Evolutionary conservation across 2,888 invertebrate genomes (phyloP).

Genomic region (Lasioglossum calceatum): DNA sequence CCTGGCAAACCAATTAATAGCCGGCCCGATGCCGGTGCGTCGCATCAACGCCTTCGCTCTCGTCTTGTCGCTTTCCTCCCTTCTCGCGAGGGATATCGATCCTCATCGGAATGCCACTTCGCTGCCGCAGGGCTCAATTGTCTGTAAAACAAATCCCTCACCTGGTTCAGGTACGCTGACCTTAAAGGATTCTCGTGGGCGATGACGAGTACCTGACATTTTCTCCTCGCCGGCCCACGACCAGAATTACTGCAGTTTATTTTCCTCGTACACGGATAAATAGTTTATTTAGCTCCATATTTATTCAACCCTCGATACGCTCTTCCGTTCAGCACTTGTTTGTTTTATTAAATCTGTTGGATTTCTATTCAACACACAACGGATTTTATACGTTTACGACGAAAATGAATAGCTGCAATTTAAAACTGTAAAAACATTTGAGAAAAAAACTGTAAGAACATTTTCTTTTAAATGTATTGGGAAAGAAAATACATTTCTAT

Average conservation of each 20-base stretch:
- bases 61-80: slow-evolving; percentile 12
- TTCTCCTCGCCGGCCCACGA: background rate
- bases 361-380: too few species aligned
- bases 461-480: too few species aligned
- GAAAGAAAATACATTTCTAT: too few species aligned
- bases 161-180: background rate
- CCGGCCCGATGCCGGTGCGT: slow-evolving; percentile 33
- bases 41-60: slow-evolving; percentile 41
- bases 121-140: background rate
- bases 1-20: slow-evolving; percentile 65
- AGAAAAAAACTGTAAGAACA: too few species aligned
- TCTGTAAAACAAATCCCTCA: background rate
- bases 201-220: background rate
- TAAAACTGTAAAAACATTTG: too few species aligned
- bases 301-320: background rate
- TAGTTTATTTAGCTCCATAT: background rate
- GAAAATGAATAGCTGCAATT: too few species aligned
- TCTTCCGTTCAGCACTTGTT: too few species aligned
- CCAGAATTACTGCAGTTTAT: background rate
- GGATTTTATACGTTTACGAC: too few species aligned
- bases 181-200: background rate
- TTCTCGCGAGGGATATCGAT: slow-evolving; percentile 23
- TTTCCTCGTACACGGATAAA: background rate
- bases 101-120: background rate
- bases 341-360: too few species aligned